Evolutionary conservation across 2,888 invertebrate genomes (phyloP), one percentile per base, ranked within the genome.

Genomic region (Hirtodrosophila trivittata): DNA sequence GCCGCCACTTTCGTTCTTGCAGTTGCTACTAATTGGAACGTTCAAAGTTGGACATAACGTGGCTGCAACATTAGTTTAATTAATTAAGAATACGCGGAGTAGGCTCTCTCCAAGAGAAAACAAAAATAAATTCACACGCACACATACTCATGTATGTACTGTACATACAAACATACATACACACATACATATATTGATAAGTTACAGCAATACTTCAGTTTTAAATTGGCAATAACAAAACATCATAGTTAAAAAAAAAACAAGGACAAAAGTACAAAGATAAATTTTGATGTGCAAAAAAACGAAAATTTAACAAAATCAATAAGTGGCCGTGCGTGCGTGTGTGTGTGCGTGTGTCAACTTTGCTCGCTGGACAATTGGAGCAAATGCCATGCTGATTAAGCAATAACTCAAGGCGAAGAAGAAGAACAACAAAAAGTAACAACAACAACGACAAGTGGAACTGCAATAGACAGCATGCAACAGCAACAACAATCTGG

Each of bases 271-370:
- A 45, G 54, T 43, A 56, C 32, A 57, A 39, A 69, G 56, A 33
- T 21, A 54, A 77, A 68, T 73, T 73, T 51, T 51, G 3, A 52
- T 56, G 71, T 62, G 84, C 59, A 9, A 59, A 62, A 57, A 65
- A 68, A 25, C 21, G 47, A 58, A 41, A 67, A 51, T 55, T 43
- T 59, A 71, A 57, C 67, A 86, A 82, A 82, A 82, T 82, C 81
- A 84, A 82, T 82, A 82, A 86, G 81, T 81, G 81, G 67, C 81
- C 54, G 37, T 63, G 70, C 66, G 67, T 69, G 52, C 18, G 28
- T 59, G 45, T 37, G 55, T 42, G 46, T 46, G 26, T 42, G 59
- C 47, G 33, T 55, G 52, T 45, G 56, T 52, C 42, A 47, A 42
- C 21, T 55, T 43, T 35, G 32, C 26, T 26, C 35, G 47, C 65